phyloP scores from a whole-genome alignment of 2,797 vertebrate genomes.

The Buphagus erythrorhynchus region DNA sequence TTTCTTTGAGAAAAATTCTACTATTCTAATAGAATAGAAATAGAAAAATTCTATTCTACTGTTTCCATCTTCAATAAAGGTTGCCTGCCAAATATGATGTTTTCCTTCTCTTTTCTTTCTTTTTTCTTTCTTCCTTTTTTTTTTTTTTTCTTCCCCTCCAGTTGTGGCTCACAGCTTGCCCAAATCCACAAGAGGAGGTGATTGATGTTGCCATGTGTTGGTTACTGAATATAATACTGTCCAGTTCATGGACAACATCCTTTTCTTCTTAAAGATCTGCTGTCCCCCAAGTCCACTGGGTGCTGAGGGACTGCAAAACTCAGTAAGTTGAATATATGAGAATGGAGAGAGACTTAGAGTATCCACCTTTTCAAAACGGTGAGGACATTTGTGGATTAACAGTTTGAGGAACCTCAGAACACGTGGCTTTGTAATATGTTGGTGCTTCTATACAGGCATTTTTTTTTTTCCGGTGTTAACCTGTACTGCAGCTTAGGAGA shows the following conservation, averaged over 20 bases:
- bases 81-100: background rate
- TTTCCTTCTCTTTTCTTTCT: background rate
- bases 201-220: background rate
- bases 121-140: background rate
- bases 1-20: background rate
- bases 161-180: background rate
- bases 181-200: background rate
- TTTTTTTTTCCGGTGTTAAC: background rate
- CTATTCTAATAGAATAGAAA: no score
- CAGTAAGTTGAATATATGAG: background rate
- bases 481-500: background rate
- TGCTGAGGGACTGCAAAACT: background rate
- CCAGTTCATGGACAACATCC: background rate
- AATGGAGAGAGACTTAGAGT: background rate
- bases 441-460: background rate
- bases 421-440: background rate
- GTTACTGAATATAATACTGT: background rate
- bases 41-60: no score
- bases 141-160: fast-evolving
- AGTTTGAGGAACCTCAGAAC: background rate
- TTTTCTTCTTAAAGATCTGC: background rate
- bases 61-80: background rate
- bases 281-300: background rate
- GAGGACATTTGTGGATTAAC: background rate
- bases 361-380: background rate